Conservation (phyloP, 2,113 vertebrate species). For the Columbina picui region DNA sequence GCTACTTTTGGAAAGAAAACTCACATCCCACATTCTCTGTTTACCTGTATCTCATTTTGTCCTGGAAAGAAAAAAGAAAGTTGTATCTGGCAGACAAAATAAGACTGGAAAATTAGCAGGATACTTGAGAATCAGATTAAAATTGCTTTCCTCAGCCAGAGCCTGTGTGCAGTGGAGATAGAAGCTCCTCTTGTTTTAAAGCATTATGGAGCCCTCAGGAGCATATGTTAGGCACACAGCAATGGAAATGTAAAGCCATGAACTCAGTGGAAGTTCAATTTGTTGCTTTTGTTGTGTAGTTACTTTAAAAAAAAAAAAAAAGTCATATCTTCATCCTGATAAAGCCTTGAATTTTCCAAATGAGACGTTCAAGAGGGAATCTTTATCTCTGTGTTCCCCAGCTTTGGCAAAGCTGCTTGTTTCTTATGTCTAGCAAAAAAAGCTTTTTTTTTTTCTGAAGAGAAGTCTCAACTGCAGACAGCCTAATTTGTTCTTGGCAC, state of each 20-base stretch:
- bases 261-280: not conserved
- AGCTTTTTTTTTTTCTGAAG: not conserved
- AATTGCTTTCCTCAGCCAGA: not conserved
- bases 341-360: slow-evolving; percentile 6
- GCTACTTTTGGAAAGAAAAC: not conserved
- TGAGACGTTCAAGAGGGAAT: not conserved
- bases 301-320: not conserved
- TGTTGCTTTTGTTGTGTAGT: not conserved
- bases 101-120: slow-evolving; percentile 10
- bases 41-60: not conserved
- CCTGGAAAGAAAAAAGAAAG: not conserved
- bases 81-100: not conserved
- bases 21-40: not conserved
- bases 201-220: not conserved
- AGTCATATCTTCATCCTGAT: not conserved
- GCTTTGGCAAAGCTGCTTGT: slow-evolving; percentile 13
- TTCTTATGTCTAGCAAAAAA: slow-evolving; percentile 19
- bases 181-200: not conserved
- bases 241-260: not conserved
- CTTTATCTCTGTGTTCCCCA: slow-evolving; percentile 21
- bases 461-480: slow-evolving; percentile 56
- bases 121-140: not conserved
- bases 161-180: not conserved
- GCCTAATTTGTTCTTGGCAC: slow-evolving; percentile 73
- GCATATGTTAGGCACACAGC: not conserved